These are phyloP conservation scores for Gymnobelideus leadbeateri DNA, from an alignment of 2,113 vertebrate genomes.

Conservation along the genomic window DNA sequence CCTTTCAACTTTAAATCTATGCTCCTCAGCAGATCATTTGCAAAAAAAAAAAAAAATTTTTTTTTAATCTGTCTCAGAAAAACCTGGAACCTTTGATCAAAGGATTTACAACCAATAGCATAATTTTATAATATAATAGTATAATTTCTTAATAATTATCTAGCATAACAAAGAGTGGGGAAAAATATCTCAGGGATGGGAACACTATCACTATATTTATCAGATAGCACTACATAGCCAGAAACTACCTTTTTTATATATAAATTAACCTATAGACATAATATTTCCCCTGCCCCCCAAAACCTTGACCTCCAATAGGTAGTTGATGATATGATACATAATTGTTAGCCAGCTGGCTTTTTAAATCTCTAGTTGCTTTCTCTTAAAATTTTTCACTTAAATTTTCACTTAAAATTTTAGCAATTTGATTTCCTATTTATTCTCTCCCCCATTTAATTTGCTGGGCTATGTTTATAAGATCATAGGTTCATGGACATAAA, in stretches of 20 bases:
- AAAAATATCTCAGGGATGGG: neutral
- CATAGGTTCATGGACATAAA: neutral
- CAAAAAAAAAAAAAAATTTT: neutral
- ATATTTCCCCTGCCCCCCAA: neutral
- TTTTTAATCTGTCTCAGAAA: neutral
- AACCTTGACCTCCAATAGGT: neutral
- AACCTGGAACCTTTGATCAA: neutral
- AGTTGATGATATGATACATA: neutral
- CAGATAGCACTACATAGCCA: neutral
- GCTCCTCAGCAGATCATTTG: neutral
- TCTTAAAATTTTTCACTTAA: no score
- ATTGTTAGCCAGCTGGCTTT: slow-evolving; percentile 58
- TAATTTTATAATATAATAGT: neutral
- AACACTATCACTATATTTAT: neutral
- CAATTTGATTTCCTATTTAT: slow-evolving; percentile 74
- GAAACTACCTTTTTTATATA: neutral
- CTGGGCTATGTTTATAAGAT: slow-evolving; percentile 38
- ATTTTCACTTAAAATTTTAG: slow-evolving; percentile 75
- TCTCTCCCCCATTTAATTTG: slow-evolving; percentile 57
- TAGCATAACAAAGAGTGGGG: neutral
- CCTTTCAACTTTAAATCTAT: neutral
- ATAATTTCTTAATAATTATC: no score
- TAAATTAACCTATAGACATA: neutral
- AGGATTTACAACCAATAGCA: neutral
- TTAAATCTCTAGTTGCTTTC: slow-evolving; percentile 66